phyloP scores from a whole-genome alignment of 1,140 invertebrate genomes.

The Colletes gigas region DNA sequence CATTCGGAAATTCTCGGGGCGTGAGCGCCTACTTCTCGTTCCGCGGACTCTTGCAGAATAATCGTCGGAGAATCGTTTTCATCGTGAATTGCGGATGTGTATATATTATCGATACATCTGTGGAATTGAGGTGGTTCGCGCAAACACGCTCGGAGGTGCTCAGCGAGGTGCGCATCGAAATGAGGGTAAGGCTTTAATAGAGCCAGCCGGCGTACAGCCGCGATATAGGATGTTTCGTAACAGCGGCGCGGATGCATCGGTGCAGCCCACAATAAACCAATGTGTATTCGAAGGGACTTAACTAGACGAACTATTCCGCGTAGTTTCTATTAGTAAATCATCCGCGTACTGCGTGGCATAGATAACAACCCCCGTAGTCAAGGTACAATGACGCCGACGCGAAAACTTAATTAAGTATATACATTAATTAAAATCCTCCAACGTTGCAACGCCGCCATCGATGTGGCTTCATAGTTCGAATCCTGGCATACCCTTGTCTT shows the following conservation, averaged over 20 bases:
- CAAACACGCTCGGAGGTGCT: conserved; percentile 41
- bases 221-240: conserved; percentile 44
- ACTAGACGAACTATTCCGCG: conserved; percentile 70
- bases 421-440: conserved; percentile 76
- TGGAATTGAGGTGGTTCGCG: conserved; percentile 13
- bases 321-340: conserved; percentile 77
- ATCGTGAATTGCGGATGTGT: conserved; percentile 33
- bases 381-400: conserved; percentile 69
- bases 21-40: background rate
- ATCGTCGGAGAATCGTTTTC: conserved; percentile 44
- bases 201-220: conserved; percentile 27
- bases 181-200: conserved; percentile 53
- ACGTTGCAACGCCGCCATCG: conserved; percentile 3
- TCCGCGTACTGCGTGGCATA: conserved; percentile 66
- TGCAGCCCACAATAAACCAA: conserved; percentile 62
- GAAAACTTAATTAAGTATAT: conserved; percentile 75
- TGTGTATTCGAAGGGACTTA: conserved; percentile 67
- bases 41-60: conserved; percentile 9
- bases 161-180: conserved; percentile 41
- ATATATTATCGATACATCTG: conserved; percentile 53
- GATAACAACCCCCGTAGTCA: conserved; percentile 65
- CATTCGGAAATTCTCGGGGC: background rate
- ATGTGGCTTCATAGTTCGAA: too few species aligned
- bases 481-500: too few species aligned
- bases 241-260: conserved; percentile 41